Conservation (phyloP, 2,888 invertebrate genomes). For the Malthinus seriepunctatus region DNA sequence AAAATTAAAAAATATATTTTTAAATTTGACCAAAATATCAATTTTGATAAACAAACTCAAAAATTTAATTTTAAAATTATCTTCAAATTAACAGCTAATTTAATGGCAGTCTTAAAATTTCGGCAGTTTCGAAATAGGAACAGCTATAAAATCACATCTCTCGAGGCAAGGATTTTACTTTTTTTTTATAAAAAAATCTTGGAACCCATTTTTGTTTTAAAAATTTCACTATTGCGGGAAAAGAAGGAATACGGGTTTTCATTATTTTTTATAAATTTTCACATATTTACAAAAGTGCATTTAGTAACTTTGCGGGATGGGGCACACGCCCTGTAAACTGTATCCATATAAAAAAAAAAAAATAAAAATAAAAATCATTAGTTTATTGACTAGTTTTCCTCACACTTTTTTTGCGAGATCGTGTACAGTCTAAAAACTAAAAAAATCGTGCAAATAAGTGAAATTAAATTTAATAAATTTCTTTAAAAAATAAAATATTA, state of each 20-base stretch:
- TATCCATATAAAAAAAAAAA: conserved; percentile 40
- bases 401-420: conserved; percentile 54
- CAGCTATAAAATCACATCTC: conserved; percentile 53
- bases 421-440: conserved; percentile 49
- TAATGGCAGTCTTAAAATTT: conserved; percentile 56
- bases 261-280: conserved; percentile 32
- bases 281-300: conserved; percentile 32
- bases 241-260: conserved; percentile 45
- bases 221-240: conserved; percentile 47
- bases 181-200: conserved; percentile 37
- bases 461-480: conserved; percentile 31
- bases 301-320: conserved; percentile 24
- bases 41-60: conserved; percentile 52
- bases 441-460: conserved; percentile 25
- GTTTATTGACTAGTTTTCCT: conserved; percentile 56
- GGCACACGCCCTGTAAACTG: conserved; percentile 41
- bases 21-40: conserved; percentile 51
- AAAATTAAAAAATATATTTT: conserved; percentile 37
- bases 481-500: conserved; percentile 37
- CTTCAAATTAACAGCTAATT: conserved; percentile 43
- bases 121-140: conserved; percentile 53
- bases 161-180: conserved; percentile 40
- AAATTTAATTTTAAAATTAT: conserved; percentile 38
- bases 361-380: conserved; percentile 46
- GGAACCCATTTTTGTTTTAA: conserved; percentile 38